These are phyloP conservation scores for Triplophysa yarkandensis DNA, from an alignment of 2,797 vertebrate species.

Conservation along the genomic window DNA sequence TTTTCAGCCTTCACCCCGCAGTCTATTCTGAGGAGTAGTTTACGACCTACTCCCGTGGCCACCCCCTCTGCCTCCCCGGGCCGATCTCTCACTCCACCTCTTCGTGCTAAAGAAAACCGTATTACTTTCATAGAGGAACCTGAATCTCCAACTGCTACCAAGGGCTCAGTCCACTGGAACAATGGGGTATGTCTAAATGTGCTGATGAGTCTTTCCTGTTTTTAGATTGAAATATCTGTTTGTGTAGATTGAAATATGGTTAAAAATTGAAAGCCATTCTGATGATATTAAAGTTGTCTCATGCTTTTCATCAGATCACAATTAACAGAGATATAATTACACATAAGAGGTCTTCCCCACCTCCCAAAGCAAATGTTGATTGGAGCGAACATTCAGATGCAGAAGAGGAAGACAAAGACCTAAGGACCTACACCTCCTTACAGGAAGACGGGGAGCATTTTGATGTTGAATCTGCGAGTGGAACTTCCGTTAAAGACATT, in stretches of 20 bases:
- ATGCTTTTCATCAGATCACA: constrained; percentile 66
- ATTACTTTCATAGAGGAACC: constrained; percentile 87
- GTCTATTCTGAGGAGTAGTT: constrained; percentile 90
- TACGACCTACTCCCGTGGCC: constrained; percentile 85
- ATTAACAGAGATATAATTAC: constrained; percentile 70
- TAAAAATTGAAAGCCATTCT: background rate
- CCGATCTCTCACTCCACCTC: constrained; percentile 85
- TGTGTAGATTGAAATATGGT: background rate
- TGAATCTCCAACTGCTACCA: constrained; percentile 62
- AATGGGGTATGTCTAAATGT: constrained; percentile 74
- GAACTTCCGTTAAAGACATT: constrained; percentile 62
- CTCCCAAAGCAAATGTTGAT: constrained; percentile 62
- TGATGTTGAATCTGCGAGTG: constrained; percentile 57
- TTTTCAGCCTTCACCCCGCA: constrained; percentile 89
- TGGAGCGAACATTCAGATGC: constrained; percentile 66
- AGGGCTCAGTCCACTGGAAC: constrained; percentile 73
- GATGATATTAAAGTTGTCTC: background rate
- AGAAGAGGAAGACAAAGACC: constrained; percentile 51
- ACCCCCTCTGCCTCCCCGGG: constrained; percentile 90
- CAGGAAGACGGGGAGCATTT: constrained; percentile 12
- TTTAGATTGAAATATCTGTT: background rate
- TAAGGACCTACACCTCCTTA: constrained; percentile 56
- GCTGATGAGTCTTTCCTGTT: background rate
- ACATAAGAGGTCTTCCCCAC: constrained; percentile 66
- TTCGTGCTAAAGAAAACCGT: constrained; percentile 84